Conservation (phyloP, 2,888 invertebrate species). For the Zonitis immaculata region DNA sequence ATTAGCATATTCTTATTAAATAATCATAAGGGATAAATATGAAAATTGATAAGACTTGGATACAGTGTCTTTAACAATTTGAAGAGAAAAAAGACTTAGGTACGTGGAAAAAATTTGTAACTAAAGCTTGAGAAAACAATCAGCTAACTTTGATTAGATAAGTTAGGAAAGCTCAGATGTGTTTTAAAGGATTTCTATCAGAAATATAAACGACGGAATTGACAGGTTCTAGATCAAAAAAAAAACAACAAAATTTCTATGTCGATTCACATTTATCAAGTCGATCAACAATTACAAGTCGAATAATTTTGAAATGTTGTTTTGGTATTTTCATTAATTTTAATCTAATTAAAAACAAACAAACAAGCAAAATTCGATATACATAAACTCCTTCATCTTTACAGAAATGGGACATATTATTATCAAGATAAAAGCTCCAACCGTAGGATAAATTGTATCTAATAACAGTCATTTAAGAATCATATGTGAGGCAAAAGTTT, state of each 20-base stretch:
- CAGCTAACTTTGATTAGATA: slow-evolving; percentile 5
- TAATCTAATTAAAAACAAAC: too few species aligned
- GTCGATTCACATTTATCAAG: neutral
- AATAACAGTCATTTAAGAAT: too few species aligned
- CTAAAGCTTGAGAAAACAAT: slow-evolving; percentile 2
- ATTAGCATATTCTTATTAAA: too few species aligned
- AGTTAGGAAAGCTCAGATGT: slow-evolving; percentile 13
- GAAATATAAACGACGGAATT: neutral
- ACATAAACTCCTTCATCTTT: too few species aligned
- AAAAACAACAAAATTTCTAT: neutral
- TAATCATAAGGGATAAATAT: too few species aligned
- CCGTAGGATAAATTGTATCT: too few species aligned
- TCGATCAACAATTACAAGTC: neutral
- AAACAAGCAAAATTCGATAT: too few species aligned
- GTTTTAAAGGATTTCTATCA: slow-evolving; percentile 5
- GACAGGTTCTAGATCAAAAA: neutral
- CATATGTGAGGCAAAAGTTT: too few species aligned
- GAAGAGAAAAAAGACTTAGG: neutral
- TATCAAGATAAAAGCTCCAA: too few species aligned
- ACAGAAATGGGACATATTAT: too few species aligned
- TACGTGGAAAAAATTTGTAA: neutral
- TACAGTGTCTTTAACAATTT: neutral
- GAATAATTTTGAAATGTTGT: too few species aligned
- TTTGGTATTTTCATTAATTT: too few species aligned
- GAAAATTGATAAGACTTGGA: neutral